Conservation (phyloP, 2,888 invertebrate species). For the Stramonita haemastoma region DNA sequence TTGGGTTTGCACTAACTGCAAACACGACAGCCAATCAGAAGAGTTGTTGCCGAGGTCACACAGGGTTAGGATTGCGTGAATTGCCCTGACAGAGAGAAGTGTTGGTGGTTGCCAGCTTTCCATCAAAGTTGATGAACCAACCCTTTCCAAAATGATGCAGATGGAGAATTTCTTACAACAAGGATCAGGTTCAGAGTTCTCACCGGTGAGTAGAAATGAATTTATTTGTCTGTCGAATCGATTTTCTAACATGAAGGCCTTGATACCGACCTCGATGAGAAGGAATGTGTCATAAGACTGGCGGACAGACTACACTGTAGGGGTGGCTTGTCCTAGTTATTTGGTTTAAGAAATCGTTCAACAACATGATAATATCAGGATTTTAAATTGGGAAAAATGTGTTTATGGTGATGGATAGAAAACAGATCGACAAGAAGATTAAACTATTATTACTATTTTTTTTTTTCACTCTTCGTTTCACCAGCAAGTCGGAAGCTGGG, state of each 20-base stretch:
- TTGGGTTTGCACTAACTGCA: constrained; percentile 48
- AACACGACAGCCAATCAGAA: constrained; percentile 38
- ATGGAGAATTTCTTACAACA: constrained; percentile 56
- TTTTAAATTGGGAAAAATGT: background rate
- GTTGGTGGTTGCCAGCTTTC: background rate
- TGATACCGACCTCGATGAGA: background rate
- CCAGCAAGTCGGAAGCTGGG: constrained; percentile 43
- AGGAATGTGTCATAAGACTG: constrained; percentile 28
- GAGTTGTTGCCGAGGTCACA: constrained; percentile 39
- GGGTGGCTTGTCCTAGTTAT: constrained; percentile 10
- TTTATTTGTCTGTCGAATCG: background rate
- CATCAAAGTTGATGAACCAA: constrained; percentile 27
- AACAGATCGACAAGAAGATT: background rate
- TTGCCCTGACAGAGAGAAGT: constrained; percentile 19
- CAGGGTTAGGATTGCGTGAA: constrained; percentile 25
- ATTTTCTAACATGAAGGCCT: constrained; percentile 2
- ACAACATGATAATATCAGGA: background rate
- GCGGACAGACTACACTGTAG: background rate
- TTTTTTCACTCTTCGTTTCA: constrained; percentile 29
- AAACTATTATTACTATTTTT: background rate
- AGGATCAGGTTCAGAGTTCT: constrained; percentile 49
- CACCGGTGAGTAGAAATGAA: constrained; percentile 55
- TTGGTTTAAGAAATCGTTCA: background rate
- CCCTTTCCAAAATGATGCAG: constrained; percentile 60
- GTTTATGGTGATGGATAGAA: background rate